Conservation (phyloP, 1,140 invertebrate genomes). For the Tetragonula clypearis region DNA sequence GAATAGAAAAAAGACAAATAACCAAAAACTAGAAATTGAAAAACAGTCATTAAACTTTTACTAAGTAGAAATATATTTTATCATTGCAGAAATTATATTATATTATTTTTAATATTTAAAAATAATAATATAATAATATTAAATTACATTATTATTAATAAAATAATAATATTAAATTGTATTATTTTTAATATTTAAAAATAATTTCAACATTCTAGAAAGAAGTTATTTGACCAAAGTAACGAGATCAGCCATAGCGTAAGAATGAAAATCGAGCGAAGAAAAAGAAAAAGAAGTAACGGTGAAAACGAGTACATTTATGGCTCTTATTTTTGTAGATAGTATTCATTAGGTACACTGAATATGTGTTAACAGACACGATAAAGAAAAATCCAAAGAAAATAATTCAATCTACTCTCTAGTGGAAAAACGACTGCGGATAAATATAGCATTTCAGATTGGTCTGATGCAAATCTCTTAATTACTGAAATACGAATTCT, state of each 20-base stretch:
- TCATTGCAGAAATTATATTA: background rate
- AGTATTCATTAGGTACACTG: slow-evolving; percentile 53
- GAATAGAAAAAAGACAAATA: no score
- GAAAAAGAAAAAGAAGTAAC: slow-evolving; percentile 39
- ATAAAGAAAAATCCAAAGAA: slow-evolving; percentile 41
- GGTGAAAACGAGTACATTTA: slow-evolving; percentile 35
- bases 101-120: background rate
- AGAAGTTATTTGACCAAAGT: background rate
- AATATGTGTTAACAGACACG: slow-evolving; percentile 26
- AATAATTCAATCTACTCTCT: slow-evolving; percentile 39
- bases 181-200: background rate
- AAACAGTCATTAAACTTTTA: background rate
- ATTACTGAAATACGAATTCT: background rate
- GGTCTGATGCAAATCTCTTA: background rate
- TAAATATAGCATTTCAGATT: background rate
- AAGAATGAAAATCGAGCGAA: slow-evolving; percentile 9
- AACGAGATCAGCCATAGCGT: background rate
- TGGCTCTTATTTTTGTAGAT: slow-evolving; percentile 39
- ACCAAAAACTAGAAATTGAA: background rate
- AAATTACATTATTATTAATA: no score
- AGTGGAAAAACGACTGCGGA: slow-evolving; percentile 28
- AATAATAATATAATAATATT: background rate
- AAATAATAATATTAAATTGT: background rate
- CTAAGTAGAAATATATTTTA: background rate
- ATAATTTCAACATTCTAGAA: background rate